Evolutionary conservation across 1,140 invertebrate genomes (phyloP).

Genomic region (Trichonephila clavipes): DNA sequence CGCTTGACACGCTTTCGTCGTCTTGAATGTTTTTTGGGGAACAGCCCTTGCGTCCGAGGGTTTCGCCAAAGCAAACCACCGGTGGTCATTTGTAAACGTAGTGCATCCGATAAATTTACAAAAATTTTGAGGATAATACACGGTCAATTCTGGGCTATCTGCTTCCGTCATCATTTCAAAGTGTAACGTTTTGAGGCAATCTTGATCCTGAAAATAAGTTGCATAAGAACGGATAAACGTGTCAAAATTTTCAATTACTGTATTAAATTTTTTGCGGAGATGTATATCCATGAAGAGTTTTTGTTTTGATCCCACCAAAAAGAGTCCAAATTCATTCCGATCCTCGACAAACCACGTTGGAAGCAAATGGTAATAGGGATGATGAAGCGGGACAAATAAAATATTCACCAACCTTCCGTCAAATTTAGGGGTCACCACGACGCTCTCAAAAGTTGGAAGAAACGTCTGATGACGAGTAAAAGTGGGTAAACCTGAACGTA

Average conservation of each 20-base stretch:
- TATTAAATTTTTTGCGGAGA: too few relatives aligned
- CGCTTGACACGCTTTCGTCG: too few relatives aligned
- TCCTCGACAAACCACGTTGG: neutral
- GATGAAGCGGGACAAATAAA: neutral
- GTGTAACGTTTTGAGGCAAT: too few relatives aligned
- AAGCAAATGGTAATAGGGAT: neutral
- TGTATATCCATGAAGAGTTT: too few relatives aligned
- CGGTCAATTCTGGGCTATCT: neutral
- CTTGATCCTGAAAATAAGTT: too few relatives aligned
- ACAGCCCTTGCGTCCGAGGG: neutral
- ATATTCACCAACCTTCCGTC: neutral
- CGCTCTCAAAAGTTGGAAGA: too few relatives aligned
- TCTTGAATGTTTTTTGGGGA: neutral
- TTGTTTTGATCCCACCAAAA: too few relatives aligned
- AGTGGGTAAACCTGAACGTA: too few relatives aligned
- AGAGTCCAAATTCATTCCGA: too few relatives aligned
- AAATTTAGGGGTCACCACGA: neutral
- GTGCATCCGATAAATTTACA: neutral
- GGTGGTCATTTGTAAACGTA: neutral
- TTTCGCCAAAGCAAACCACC: neutral
- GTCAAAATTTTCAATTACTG: too few relatives aligned
- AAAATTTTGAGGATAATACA: neutral
- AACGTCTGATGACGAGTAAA: too few relatives aligned
- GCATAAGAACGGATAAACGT: too few relatives aligned
- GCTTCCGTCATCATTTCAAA: neutral